Evolutionary conservation across 1,140 invertebrate genomes (phyloP).

Genomic region (Meloidogyne hapla): DNA sequence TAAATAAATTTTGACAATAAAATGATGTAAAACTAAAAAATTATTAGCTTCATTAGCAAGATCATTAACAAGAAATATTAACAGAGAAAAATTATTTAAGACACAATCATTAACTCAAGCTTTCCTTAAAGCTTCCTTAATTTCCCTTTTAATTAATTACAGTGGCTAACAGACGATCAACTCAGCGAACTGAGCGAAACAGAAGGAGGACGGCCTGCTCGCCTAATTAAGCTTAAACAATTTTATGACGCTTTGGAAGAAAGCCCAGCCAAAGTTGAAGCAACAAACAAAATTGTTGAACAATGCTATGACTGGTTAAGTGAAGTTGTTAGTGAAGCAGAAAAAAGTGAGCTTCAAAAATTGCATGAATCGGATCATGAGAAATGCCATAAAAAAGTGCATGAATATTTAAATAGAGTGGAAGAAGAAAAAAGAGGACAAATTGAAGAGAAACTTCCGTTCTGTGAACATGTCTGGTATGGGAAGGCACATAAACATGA

Average conservation of each 20-base stretch:
- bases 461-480: slow-evolving; percentile 48
- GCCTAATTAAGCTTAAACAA: slow-evolving; percentile 17
- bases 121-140: too few species aligned
- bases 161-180: slow-evolving; percentile 36
- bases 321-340: slow-evolving; percentile 32
- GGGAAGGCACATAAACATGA: background rate
- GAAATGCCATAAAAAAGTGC: slow-evolving; percentile 27
- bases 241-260: slow-evolving; percentile 30
- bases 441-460: slow-evolving; percentile 23
- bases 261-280: background rate
- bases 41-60: too few species aligned
- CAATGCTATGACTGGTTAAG: slow-evolving; percentile 44
- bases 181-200: slow-evolving; percentile 31
- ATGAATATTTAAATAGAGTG: slow-evolving; percentile 19
- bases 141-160: slow-evolving; percentile 23
- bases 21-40: too few species aligned
- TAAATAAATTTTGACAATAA: too few species aligned
- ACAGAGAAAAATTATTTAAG: too few species aligned
- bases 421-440: slow-evolving; percentile 28
- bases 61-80: too few species aligned
- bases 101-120: too few species aligned
- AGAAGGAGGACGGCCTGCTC: background rate
- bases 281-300: slow-evolving; percentile 35
- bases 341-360: slow-evolving; percentile 31
- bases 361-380: slow-evolving; percentile 29